Evolutionary conservation across 92 coral and sea anemone genomes (phyloP).

Genomic region (Micromussa lordhowensis): DNA sequence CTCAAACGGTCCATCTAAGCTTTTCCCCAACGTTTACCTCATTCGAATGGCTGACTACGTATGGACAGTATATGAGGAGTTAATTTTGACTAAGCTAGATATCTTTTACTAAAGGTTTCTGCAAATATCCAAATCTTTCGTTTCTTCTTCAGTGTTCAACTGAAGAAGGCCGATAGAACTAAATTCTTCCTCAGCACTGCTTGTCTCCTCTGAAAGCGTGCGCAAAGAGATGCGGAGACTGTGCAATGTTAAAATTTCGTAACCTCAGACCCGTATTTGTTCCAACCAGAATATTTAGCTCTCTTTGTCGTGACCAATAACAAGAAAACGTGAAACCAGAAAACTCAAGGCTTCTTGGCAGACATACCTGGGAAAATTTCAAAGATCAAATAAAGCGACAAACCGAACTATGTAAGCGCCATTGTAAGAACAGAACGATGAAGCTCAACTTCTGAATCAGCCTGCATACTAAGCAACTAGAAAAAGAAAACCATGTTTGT

Average conservation of each 20-base stretch:
- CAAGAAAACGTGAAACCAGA: not conserved
- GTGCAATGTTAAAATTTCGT: not conserved
- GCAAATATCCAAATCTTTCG: not conserved
- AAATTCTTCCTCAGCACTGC: not conserved
- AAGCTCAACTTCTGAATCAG: not conserved
- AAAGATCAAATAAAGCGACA: not conserved
- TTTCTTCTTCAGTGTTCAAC: not conserved
- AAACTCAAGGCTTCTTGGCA: not conserved
- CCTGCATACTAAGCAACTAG: slow-evolving; percentile 4
- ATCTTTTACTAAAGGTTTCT: not conserved
- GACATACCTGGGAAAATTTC: not conserved
- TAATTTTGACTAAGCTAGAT: not conserved
- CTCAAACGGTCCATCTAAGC: not conserved
- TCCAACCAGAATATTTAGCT: not conserved
- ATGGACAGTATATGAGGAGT: not conserved
- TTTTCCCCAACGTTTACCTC: not conserved
- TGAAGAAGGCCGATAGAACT: not conserved
- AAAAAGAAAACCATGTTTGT: not conserved
- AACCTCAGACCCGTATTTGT: not conserved
- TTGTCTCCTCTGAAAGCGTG: not conserved
- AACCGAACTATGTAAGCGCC: not conserved
- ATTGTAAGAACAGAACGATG: not conserved
- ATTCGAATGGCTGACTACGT: not conserved
- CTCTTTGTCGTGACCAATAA: not conserved
- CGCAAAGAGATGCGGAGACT: not conserved